Base-by-base conservation (phyloP, 2,888 invertebrate genomes). In the Octonoba sinensis region DNA sequence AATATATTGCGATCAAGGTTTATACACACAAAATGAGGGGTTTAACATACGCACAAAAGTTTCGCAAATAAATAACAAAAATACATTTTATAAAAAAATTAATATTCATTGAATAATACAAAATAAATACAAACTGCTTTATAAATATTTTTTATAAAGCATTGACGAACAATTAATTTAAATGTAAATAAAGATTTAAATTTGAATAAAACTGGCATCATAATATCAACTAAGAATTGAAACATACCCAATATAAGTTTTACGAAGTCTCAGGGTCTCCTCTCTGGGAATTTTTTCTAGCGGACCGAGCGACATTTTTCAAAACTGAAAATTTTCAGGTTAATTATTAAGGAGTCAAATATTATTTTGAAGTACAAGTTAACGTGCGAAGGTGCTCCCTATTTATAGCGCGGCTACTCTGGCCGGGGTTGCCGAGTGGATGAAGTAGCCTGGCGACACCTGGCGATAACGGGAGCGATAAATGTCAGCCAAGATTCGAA, bases 241-340 rank as follows among this genome's bases (percentile, higher is more conserved):
- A 73, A 88, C 93, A 93, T 89, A 95, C 96, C 95, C 95, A 86
- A 96, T 92, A 87, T 94, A 92, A 87, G 93, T 92, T 87, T 95
- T 93, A 49, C 96, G 91, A 69, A 95, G 91, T 85, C 92, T 92
- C 81, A 96, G 92, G 0, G 95, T 96, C 87, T 95, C 94, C 83
- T 91, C 90, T 89, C 95, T 95, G 36, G 93, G 90, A 91, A 95
- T 91, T 78, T 93, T 92, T 89, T 95, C 94, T 88, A 91, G 65
- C 62, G 84, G 84, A 47, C 83, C 77, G 18, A 76, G 27, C 2
- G 75, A 76, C 82, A 82, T 82, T 51, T 65, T 78, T 15, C 1
- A 0, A 60, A 60, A 60, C 0, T 18, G 46, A 36, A 62, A 13
- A n/a, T 44, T 36, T 11, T 36, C 11, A 36, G 36, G 36, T 1